Percentiles rank a stretch among this genome's conserved stretches.
These are phyloP conservation scores for Psittacula echo DNA, from an alignment of 2,797 vertebrate species.

Conservation along the genomic window DNA sequence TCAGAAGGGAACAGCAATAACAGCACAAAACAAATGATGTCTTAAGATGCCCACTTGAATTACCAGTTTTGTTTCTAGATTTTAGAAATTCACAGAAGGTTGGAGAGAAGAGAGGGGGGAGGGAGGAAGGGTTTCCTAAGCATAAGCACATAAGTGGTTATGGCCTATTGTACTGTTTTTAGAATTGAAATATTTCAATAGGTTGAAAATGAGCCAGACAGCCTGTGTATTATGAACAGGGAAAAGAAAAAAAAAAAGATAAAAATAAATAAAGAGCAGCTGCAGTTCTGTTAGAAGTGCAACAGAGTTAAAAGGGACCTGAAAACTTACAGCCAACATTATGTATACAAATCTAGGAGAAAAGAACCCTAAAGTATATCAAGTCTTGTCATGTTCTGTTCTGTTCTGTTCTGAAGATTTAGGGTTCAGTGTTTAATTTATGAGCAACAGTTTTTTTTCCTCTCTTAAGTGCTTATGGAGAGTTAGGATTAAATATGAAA, in stretches of 20 bases:
- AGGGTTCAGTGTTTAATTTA: background rate
- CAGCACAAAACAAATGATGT: background rate
- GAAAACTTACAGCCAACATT: conserved; percentile 19
- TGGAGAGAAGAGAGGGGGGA: background rate
- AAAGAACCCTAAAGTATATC: conserved; percentile 3
- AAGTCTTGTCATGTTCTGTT: background rate
- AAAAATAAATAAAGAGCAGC: conserved; percentile 58
- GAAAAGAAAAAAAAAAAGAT: accelerated
- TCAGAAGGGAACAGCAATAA: background rate
- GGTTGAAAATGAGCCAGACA: conserved; percentile 54
- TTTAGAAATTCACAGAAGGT: background rate
- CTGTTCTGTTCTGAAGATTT: background rate
- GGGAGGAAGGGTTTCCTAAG: background rate
- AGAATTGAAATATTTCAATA: conserved; percentile 51
- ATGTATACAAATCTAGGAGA: conserved; percentile 18
- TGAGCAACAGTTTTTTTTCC: background rate
- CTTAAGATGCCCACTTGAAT: background rate
- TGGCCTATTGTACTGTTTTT: conserved; percentile 39
- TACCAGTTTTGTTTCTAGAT: background rate
- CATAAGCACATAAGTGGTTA: conserved; percentile 12
- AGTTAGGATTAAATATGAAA: background rate
- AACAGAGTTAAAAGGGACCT: conserved; percentile 42
- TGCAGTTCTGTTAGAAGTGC: conserved; percentile 22
- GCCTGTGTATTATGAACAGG: background rate
- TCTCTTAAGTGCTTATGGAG: conserved; percentile 4